Evolutionary conservation across 2,797 vertebrate species (phyloP), one percentile per base, ranked within the genome.

Genomic region (Decapterus maruadsi): DNA sequence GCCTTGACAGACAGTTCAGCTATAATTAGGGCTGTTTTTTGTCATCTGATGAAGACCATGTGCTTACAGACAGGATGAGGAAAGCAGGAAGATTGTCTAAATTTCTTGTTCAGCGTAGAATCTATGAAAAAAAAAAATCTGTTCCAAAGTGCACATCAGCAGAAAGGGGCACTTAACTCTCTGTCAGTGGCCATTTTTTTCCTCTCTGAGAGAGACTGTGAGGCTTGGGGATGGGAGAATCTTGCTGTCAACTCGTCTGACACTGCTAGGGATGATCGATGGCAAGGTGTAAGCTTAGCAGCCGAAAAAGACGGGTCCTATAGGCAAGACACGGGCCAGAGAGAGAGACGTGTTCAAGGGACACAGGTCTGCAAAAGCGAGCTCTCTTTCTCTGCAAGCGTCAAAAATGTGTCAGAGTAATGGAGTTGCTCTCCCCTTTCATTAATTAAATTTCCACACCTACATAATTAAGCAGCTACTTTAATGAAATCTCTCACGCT

Each of bases 381-480:
- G 82, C 87, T 83, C 90, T 85, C 75, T 91, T 72, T 87, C 83
- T 84, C 67, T 78, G 58, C 72, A 46, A 78, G 82, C 80, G 88
- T 94, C 93, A 94, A 66, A 90, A 90, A 92, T 84, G 92, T 93
- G 94, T 95, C 91, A 84, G 65, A 93, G 93, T 93, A 95, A 95
- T 93, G 91, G 94, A 94, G 87, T 92, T 90, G 90, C 88, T 77
- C 89, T 92, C 88, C 83, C 88, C 93, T 95, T 95, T 95, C 89
- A 94, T 96, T 97, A 96, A 97, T 96, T 96, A 95, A 87, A 94
- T 89, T 94, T 96, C 93, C 94, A 95, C 94, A 96, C 94, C 94
- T 96, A 94, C 91, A 93, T 96, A 94, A 96, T 96, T 95, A 96
- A 95, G 94, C 90, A 91, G 84, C 84, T 82, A 90, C 86, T 95